Base-by-base conservation (phyloP, 30 jellyfish, hydroid and myxozoan genomes). In the Mastigias papua region DNA sequence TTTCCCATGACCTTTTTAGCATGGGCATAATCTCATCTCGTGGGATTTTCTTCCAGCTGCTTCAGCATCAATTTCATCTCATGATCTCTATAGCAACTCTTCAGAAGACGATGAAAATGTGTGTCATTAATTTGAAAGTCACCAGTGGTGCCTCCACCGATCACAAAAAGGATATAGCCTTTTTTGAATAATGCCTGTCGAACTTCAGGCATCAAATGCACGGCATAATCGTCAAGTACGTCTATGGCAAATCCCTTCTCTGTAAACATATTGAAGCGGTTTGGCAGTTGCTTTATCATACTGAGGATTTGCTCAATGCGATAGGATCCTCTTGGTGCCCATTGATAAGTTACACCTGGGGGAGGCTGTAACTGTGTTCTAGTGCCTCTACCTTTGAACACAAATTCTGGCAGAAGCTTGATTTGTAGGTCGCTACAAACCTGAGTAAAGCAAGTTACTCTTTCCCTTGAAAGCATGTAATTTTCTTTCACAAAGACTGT, bases 391-490 rank as follows among this genome's bases (percentile, higher is more conserved):
- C 94, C 91, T 73, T 73, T 85, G 58, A 85, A 85, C 51, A 46
- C 60, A 46, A 46, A 46, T 71, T 92, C 30, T 69, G 91, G n/a
- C 16, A 19, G 1, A 35, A 32, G n/a, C 32, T 31, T 27, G 0
- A 85, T 37, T 29, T 57, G 49, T 9, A 86, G 71, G 20, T 85
- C 92, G 4, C 71, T 73, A 58, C 84, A 72, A 34, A 85, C 72
- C 2, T 85, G 94, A 15, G 91, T 70, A 84, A 85, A 85, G 49
- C 91, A 76, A 11, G 94, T 85, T 25, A 50, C 69, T 58, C 91
- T 69, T 85, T 50, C n/a, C n/a, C n/a, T n/a, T n/a, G n/a, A n/a
- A n/a, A n/a, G n/a, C n/a, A n/a, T n/a, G n/a, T n/a, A n/a, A 69
- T 73, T 85, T 73, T 85, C 94, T 57, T 85, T 85, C 3, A 72